Conservation (phyloP, 1,140 invertebrate genomes). For the Lamellibrachia luymesi region DNA sequence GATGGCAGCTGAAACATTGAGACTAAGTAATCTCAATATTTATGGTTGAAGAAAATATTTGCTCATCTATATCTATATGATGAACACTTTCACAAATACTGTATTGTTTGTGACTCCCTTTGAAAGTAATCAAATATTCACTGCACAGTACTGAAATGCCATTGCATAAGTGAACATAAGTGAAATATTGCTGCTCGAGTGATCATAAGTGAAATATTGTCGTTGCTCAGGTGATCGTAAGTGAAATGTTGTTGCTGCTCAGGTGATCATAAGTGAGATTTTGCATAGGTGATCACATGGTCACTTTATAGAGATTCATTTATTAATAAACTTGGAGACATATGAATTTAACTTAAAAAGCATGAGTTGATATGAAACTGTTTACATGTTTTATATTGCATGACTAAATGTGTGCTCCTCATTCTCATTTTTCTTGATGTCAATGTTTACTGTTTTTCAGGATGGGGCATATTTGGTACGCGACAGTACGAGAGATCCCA, state of each 20-base stretch:
- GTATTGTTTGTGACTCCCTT: background rate
- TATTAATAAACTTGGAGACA: background rate
- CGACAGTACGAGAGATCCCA: slow-evolving; percentile 30
- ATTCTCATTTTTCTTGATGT: background rate
- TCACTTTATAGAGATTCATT: background rate
- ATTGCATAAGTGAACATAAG: background rate
- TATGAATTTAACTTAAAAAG: background rate
- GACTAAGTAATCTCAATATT: too few relatives aligned
- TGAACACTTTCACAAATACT: too few relatives aligned
- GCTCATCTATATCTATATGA: too few relatives aligned
- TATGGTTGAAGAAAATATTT: too few relatives aligned
- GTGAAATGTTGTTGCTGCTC: background rate
- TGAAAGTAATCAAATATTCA: background rate
- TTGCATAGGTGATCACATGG: too few relatives aligned
- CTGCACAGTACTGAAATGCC: background rate
- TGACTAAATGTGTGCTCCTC: background rate
- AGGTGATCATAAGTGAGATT: background rate
- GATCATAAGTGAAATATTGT: background rate
- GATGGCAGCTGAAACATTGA: too few relatives aligned
- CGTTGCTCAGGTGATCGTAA: background rate
- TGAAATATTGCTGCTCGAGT: background rate
- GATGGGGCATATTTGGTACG: slow-evolving; percentile 35
- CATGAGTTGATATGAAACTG: background rate
- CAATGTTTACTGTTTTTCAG: slow-evolving; percentile 24
- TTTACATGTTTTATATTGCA: background rate